phyloP scores from a whole-genome alignment of 2,888 invertebrate genomes.

The Luperina testacea region DNA sequence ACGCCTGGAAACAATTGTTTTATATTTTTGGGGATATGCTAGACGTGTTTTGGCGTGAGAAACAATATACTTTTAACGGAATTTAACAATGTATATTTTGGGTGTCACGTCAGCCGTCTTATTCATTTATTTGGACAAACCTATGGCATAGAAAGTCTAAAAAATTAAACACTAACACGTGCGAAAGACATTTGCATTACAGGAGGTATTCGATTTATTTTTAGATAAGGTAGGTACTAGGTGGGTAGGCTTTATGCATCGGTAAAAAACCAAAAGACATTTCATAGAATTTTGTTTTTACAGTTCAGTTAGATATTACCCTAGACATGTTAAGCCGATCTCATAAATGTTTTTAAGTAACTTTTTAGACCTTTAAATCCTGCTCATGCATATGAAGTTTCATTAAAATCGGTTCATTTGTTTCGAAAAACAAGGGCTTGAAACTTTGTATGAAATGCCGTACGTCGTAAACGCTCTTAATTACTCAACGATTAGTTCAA shows the following conservation, averaged over 20 bases:
- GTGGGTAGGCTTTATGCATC: too few species aligned
- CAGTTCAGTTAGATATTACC: too few species aligned
- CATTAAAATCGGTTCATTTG: too few species aligned
- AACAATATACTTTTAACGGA: conserved; percentile 29
- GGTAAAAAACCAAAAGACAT: neutral
- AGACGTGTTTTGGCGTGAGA: conserved; percentile 53
- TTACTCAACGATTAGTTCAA: conserved; percentile 6
- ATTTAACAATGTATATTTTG: conserved; percentile 40
- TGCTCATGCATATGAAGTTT: too few species aligned
- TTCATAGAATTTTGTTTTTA: neutral
- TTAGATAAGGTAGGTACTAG: too few species aligned
- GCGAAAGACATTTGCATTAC: neutral
- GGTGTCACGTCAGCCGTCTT: neutral
- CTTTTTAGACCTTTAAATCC: too few species aligned
- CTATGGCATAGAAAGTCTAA: neutral
- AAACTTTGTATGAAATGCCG: too few species aligned
- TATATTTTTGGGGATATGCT: conserved; percentile 60
- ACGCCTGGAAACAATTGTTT: conserved; percentile 66
- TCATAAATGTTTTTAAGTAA: too few species aligned
- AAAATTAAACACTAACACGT: neutral
- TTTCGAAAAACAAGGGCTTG: too few species aligned
- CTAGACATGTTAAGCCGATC: too few species aligned
- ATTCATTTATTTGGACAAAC: neutral
- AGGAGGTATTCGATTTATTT: too few species aligned
- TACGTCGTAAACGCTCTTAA: too few species aligned